Evolutionary conservation across 2,888 invertebrate species (phyloP), one percentile per base, ranked within the genome.

Genomic region (Drosophila tripunctata): DNA sequence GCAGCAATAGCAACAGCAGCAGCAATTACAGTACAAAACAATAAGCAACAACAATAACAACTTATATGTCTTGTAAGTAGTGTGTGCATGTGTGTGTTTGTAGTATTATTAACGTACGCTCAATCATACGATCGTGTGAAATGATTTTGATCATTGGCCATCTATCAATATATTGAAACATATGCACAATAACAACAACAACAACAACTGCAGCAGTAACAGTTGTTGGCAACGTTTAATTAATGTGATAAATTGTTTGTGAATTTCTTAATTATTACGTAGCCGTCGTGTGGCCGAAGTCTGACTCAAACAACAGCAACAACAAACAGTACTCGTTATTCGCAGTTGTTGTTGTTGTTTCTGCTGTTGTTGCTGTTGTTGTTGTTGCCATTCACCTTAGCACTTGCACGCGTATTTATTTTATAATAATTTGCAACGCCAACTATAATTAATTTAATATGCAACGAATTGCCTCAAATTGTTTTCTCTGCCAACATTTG

Each of bases 251-350:
- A 86, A 85, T 85, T 66, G 85, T 78, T 88, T 88, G 85, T 77
- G 81, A 88, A 85, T 88, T 88, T 84, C 86, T 85, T 83, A 87
- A 87, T 82, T 85, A 82, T 78, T 76, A 84, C 82, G 87, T 78
- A 69, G 78, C 54, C 75, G 78, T 36, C 67, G 62, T 68, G 81
- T 80, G 71, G 71, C 38, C 76, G 35, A n/a, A 30, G 38, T 51
- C 38, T 48, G 48, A 22, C n/a, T 22, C 14, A 15, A 35, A 22
- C 47, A 47, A 45, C 8, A 19, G 31, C 38, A 38, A 38, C n/a
- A 40, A 21, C 21, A 38, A 19, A 19, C n/a, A 36, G 4, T 4
- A 19, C 4, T 10, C 35, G 4, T 17, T 8, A 36, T 15, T 35
- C 15, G 24, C 27, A 24, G 43, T 44, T 30, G 27, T 17, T 44